These are phyloP conservation scores for Coluber constrictor DNA, from an alignment of 2,797 vertebrate genomes.

Conservation along the genomic window DNA sequence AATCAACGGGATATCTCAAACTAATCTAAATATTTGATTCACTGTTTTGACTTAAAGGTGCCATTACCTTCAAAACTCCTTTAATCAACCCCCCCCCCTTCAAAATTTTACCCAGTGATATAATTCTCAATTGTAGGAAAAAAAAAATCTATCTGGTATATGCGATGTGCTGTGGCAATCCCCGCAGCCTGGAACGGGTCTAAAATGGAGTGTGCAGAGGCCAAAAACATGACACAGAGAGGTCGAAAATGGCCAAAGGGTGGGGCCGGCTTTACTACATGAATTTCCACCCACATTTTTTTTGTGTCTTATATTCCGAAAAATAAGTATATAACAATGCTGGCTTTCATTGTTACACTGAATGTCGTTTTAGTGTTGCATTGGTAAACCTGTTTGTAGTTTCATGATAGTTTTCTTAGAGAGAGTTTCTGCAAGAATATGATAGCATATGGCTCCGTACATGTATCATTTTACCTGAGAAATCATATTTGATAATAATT, in stretches of 20 bases:
- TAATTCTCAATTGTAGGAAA: neutral
- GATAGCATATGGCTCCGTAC: slow-evolving; percentile 42
- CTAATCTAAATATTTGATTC: neutral
- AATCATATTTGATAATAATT: slow-evolving; percentile 54
- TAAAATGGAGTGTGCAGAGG: no score
- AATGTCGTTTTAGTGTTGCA: slow-evolving; percentile 43
- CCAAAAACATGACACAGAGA: fast-evolving
- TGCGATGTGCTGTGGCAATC: no score
- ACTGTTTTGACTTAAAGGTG: neutral
- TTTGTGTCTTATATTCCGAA: no score
- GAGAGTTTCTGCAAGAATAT: slow-evolving; percentile 46
- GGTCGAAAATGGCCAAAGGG: no score
- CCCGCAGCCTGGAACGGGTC: no score
- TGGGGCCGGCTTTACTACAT: no score
- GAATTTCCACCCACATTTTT: no score
- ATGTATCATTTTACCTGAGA: slow-evolving; percentile 42
- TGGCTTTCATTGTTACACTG: slow-evolving; percentile 50
- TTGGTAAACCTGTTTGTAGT: slow-evolving; percentile 34
- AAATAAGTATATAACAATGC: slow-evolving; percentile 40
- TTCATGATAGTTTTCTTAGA: slow-evolving; percentile 37
- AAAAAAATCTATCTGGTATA: neutral
- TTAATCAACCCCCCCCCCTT: neutral
- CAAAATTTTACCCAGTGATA: neutral
- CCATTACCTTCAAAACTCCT: neutral
- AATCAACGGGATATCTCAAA: neutral